Conservation (phyloP, 2,888 invertebrate genomes). For the Lasioglossum figueresi region DNA sequence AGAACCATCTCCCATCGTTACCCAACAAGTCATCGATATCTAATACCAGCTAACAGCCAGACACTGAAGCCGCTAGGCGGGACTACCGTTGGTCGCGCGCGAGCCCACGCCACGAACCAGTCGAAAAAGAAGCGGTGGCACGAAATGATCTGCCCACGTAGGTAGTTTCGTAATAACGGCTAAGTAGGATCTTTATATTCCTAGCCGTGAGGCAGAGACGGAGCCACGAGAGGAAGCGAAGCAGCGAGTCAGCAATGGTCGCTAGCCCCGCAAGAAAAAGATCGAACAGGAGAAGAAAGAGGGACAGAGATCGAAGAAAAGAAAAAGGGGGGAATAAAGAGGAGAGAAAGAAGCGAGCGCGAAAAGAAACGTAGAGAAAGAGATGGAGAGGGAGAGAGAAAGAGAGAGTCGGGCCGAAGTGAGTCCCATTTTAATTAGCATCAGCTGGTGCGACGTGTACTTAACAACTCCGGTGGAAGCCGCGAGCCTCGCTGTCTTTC, state of each 20-base stretch:
- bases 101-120: slow-evolving; percentile 24
- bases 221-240: slow-evolving; percentile 48
- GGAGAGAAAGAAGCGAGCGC: slow-evolving; percentile 11
- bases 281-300: background rate
- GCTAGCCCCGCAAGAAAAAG: background rate
- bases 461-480: slow-evolving; percentile 77
- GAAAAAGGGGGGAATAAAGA: slow-evolving; percentile 50
- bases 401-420: slow-evolving; percentile 62
- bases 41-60: background rate
- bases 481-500: slow-evolving; percentile 51
- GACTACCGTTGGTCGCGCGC: slow-evolving; percentile 42
- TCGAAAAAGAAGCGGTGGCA: slow-evolving; percentile 75
- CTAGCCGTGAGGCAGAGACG: slow-evolving; percentile 80
- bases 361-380: background rate
- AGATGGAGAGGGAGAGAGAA: background rate
- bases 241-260: slow-evolving; percentile 40
- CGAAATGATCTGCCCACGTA: slow-evolving; percentile 79
- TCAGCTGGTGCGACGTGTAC: slow-evolving; percentile 83
- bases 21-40: background rate
- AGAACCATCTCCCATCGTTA: background rate
- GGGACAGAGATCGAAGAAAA: slow-evolving; percentile 10
- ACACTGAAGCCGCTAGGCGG: background rate
- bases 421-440: slow-evolving; percentile 83
- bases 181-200: slow-evolving; percentile 84
- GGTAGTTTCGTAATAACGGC: slow-evolving; percentile 81